Evolutionary conservation across 2,113 vertebrate genomes (phyloP).

Genomic region (Epinephelus lanceolatus): DNA sequence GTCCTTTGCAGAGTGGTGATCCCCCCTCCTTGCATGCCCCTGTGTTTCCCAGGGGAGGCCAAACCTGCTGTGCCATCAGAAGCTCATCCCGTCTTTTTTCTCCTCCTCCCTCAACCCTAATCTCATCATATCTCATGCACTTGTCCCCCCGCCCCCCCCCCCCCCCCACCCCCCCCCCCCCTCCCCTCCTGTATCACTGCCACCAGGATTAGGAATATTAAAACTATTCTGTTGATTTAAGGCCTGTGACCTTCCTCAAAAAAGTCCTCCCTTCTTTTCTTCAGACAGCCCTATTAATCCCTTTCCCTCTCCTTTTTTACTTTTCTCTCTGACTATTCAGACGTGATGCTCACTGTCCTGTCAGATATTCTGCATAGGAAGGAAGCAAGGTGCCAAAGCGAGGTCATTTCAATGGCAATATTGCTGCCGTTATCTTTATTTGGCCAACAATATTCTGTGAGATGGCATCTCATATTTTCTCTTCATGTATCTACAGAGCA

Average conservation of each 20-base stretch:
- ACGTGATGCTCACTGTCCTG: slow-evolving; percentile 59
- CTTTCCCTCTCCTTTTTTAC: slow-evolving; percentile 36
- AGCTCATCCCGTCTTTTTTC: slow-evolving; percentile 70
- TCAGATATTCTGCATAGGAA: slow-evolving; percentile 67
- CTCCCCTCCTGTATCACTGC: slow-evolving; percentile 54
- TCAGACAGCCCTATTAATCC: slow-evolving; percentile 60
- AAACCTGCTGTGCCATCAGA: slow-evolving; percentile 87
- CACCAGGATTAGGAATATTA: slow-evolving; percentile 79
- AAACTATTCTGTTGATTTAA: slow-evolving; percentile 76
- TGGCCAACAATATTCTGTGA: slow-evolving; percentile 22
- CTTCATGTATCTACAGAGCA: slow-evolving; percentile 8
- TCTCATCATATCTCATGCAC: slow-evolving; percentile 75
- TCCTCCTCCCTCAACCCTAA: slow-evolving; percentile 64
- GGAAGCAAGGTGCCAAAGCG: slow-evolving; percentile 54
- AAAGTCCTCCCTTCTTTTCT: slow-evolving; percentile 60
- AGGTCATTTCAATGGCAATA: slow-evolving; percentile 78
- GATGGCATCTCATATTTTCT: slow-evolving; percentile 35
- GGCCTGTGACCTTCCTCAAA: slow-evolving; percentile 69
- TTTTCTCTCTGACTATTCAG: slow-evolving; percentile 65
- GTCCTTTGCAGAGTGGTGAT: slow-evolving; percentile 80
- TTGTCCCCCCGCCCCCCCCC: slow-evolving; percentile 15
- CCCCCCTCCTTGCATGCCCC: slow-evolving; percentile 69
- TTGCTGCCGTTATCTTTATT: slow-evolving; percentile 40
- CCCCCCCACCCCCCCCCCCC: neutral
- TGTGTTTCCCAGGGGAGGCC: slow-evolving; percentile 74